Conservation (phyloP, 2,888 invertebrate species). For the Romanomermis culicivorax region DNA sequence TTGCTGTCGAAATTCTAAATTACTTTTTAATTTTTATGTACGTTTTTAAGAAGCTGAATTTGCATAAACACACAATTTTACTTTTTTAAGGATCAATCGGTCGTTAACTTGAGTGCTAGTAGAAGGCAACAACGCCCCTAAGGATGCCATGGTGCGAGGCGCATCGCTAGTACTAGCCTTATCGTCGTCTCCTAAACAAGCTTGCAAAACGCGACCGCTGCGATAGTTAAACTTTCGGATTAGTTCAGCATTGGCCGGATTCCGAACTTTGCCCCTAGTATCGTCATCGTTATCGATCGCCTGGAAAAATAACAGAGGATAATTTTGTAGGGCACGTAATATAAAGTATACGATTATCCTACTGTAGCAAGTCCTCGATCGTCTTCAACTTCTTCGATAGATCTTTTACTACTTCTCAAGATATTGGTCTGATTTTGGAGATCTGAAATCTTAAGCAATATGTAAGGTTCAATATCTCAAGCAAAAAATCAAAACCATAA, state of each 20-base stretch:
- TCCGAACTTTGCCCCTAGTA: not conserved
- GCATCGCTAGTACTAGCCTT: not conserved
- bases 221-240: slow-evolving; percentile 33
- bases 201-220: slow-evolving; percentile 34
- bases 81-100: too few relatives aligned
- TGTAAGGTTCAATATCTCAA: not conserved
- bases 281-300: slow-evolving; percentile 2
- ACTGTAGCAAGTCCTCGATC: not conserved
- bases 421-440: not conserved
- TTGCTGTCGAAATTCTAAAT: too few relatives aligned
- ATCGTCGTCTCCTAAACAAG: slow-evolving; percentile 15
- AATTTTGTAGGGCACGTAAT: too few relatives aligned
- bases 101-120: too few relatives aligned
- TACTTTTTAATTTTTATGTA: too few relatives aligned
- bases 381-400: not conserved
- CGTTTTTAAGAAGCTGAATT: too few relatives aligned
- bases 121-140: slow-evolving; percentile 3
- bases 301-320: not conserved
- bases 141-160: not conserved
- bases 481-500: too few relatives aligned
- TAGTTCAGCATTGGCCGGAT: slow-evolving; percentile 14
- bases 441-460: not conserved
- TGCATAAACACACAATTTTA: too few relatives aligned
- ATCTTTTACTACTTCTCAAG: not conserved
- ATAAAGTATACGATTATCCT: not conserved